Base-by-base conservation (phyloP, 2,113 vertebrate species). In the Ranitomeya variabilis region DNA sequence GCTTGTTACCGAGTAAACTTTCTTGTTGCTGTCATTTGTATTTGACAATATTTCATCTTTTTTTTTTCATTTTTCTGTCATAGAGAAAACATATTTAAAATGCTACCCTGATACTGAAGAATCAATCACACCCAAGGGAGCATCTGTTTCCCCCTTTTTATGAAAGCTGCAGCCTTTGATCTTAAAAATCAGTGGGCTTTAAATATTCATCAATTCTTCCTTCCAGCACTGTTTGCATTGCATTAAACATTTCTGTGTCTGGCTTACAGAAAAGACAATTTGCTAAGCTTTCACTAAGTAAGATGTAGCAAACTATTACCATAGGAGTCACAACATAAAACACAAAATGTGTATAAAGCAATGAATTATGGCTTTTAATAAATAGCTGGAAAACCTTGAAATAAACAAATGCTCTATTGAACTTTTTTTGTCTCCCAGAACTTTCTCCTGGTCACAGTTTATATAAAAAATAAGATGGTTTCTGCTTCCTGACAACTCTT, bases 181-280 rank as follows among this genome's bases (percentile, higher is more conserved):
- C 60, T 45, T 14, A 45, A 6, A 51, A 83, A 51, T 83, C 13
- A 69, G 13, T 67, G 62, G 37, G 45, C 64, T 69, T 83, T 67
- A 83, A 83, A 83, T 83, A 69, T 83, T 83, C 81, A 67, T 67
- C 62, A 66, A 54, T 66, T 54, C 21, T 83, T 83, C 64, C 81
- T 83, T 67, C 62, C 31, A 67, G 81, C 62, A 19, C 10, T 54
- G 64, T 84, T 71, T 84, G 37, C 51, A 37, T 84, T 69, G 51
- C 64, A 71, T 84, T 71, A 84, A 84, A 84, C 64, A 71, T 69
- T 83, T 83, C 81, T 71, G 45, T 4, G 57, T 54, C 21, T 84
- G 82, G 64, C 7, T 55, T 31, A 16, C 15, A 71, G 66, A 71
- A 84, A 84, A 71, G 19, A 69, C 64, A 23, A 71, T 52, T 83